These are phyloP conservation scores for Mycteria americana DNA, from an alignment of 2,797 vertebrate species.

Conservation along the genomic window DNA sequence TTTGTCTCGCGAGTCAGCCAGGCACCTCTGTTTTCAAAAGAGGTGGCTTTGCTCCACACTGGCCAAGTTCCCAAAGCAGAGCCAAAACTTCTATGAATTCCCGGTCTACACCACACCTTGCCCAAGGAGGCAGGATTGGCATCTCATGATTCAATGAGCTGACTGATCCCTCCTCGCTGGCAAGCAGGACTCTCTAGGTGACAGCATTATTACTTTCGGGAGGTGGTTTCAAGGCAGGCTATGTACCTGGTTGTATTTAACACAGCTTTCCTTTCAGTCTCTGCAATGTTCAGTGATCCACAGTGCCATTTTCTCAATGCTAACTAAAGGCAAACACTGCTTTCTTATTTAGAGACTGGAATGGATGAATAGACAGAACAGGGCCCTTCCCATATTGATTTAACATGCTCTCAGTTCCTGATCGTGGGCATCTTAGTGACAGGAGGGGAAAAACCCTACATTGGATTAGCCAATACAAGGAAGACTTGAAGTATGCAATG, in stretches of 20 bases:
- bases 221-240: not conserved
- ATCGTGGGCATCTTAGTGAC: not conserved
- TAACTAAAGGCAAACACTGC: not conserved
- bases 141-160: not conserved
- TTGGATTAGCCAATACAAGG: not conserved
- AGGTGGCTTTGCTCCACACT: not conserved
- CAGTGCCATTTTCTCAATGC: not conserved
- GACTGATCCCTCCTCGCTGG: not conserved
- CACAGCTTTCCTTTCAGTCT: not conserved
- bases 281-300: not conserved
- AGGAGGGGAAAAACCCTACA: not conserved
- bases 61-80: not conserved
- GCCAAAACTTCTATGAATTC: not conserved
- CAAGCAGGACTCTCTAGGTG: not conserved
- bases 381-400: not conserved
- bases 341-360: not conserved
- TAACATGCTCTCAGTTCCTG: not conserved
- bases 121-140: not conserved
- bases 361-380: not conserved
- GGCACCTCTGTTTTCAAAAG: not conserved
- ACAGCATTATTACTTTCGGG: not conserved
- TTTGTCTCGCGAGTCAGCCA: not conserved
- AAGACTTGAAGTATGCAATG: not conserved
- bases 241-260: not conserved
- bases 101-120: rapidly evolving